These are phyloP conservation scores for Todiramphus saurophagus DNA, from an alignment of 2,113 vertebrate species.

Conservation along the genomic window DNA sequence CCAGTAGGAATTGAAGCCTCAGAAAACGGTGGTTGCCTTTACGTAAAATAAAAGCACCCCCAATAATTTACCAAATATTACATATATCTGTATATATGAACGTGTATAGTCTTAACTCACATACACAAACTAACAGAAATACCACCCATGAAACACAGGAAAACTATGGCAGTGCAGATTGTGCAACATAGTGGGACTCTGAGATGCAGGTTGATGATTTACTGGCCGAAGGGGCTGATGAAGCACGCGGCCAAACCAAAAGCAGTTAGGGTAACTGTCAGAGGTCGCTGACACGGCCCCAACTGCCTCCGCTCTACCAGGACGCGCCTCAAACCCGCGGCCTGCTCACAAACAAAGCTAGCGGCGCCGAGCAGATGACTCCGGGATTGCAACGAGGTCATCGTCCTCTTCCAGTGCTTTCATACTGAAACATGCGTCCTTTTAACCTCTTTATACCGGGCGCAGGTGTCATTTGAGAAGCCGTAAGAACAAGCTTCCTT, in stretches of 20 bases:
- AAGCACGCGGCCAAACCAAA: background rate
- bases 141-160: background rate
- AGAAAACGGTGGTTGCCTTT: background rate
- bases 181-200: background rate
- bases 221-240: background rate
- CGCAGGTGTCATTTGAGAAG: background rate
- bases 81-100: background rate
- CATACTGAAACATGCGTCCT: fast-evolving
- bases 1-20: background rate
- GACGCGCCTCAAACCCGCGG: too few species aligned
- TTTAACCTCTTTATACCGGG: background rate
- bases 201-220: background rate
- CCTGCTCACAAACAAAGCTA: background rate
- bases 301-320: background rate
- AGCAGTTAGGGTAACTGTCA: fast-evolving
- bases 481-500: background rate
- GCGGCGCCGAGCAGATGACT: background rate
- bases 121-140: background rate
- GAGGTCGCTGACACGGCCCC: too few species aligned
- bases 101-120: background rate
- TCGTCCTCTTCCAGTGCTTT: background rate
- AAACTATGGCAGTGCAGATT: background rate
- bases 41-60: background rate
- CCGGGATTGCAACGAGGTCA: background rate
- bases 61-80: background rate